A percentile compares a stretch with the other conserved stretches of the same genome.
These are phyloP conservation scores for Cantharis flavilabris DNA, from an alignment of 2,888 invertebrate species.

Conservation along the genomic window DNA sequence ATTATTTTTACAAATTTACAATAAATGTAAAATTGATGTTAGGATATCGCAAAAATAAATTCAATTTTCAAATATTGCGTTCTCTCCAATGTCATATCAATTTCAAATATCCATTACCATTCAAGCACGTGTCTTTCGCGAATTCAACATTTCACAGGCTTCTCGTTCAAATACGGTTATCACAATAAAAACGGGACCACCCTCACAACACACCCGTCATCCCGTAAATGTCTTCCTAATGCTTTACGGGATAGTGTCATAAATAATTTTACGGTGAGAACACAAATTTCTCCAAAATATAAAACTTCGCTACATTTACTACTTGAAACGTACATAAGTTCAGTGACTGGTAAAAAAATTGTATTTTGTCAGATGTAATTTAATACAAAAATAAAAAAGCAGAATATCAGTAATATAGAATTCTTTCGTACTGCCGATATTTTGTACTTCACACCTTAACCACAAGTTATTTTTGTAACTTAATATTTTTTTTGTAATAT, in stretches of 20 bases:
- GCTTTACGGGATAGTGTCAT: conserved; percentile 45
- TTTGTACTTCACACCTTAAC: conserved; percentile 10
- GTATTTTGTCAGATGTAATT: background rate
- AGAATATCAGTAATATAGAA: background rate
- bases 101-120: conserved; percentile 46
- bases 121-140: conserved; percentile 48
- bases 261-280: conserved; percentile 50
- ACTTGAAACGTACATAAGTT: background rate
- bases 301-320: conserved; percentile 19
- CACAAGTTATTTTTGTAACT: conserved; percentile 8
- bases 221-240: conserved; percentile 47
- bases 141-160: conserved; percentile 48
- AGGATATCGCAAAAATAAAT: conserved; percentile 40
- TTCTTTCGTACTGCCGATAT: background rate
- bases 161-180: conserved; percentile 43
- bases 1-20: conserved; percentile 8
- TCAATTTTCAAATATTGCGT: conserved; percentile 49
- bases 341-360: background rate
- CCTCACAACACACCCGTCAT: conserved; percentile 36
- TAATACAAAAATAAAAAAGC: background rate
- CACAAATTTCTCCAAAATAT: conserved; percentile 39
- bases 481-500: conserved; percentile 7
- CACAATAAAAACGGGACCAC: conserved; percentile 46
- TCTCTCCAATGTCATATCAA: conserved; percentile 46
- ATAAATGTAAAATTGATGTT: conserved; percentile 20